A percentile compares a stretch with the other conserved stretches of the same genome.
Evolutionary conservation across 2,888 invertebrate genomes (phyloP).

Genomic region (Scrobipalpa atriplicella): DNA sequence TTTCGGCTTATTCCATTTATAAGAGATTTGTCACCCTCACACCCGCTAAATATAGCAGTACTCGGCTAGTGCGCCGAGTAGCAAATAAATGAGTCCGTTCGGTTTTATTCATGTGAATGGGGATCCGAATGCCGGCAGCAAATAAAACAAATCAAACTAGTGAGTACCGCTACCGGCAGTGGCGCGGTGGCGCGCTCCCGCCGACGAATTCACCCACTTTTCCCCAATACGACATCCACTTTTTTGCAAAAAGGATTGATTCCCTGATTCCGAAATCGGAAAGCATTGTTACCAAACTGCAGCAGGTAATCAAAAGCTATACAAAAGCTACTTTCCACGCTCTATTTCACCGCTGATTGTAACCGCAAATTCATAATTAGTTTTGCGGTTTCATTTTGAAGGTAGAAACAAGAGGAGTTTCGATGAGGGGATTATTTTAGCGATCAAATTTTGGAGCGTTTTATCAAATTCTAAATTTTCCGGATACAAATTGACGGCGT

Average conservation of each 20-base stretch:
- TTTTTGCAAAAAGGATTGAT: constrained; percentile 18
- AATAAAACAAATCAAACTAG: constrained; percentile 69
- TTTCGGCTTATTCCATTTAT: constrained; percentile 33
- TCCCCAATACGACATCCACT: constrained; percentile 11
- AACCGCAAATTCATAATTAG: constrained; percentile 42
- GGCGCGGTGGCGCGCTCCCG: constrained; percentile 37
- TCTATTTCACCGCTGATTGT: constrained; percentile 39
- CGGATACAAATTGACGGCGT: constrained; percentile 8
- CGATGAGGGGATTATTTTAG: constrained; percentile 16
- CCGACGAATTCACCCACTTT: constrained; percentile 17
- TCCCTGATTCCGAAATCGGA: background rate
- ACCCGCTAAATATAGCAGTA: constrained; percentile 19
- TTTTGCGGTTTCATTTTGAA: constrained; percentile 32
- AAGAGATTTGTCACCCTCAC: constrained; percentile 54
- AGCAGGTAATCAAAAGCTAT: constrained; percentile 26
- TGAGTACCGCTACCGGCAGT: constrained; percentile 48
- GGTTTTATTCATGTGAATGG: constrained; percentile 79
- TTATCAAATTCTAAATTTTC: constrained; percentile 19
- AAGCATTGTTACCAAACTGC: constrained; percentile 13
- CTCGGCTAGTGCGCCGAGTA: constrained; percentile 51
- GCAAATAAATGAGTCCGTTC: constrained; percentile 79
- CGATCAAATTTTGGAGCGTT: constrained; percentile 10
- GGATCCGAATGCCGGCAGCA: constrained; percentile 71
- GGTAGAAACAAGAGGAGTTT: constrained; percentile 16
- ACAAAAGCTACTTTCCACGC: constrained; percentile 29